Conservation (phyloP, 2,797 vertebrate genomes). For the Loriculus beryllinus region DNA sequence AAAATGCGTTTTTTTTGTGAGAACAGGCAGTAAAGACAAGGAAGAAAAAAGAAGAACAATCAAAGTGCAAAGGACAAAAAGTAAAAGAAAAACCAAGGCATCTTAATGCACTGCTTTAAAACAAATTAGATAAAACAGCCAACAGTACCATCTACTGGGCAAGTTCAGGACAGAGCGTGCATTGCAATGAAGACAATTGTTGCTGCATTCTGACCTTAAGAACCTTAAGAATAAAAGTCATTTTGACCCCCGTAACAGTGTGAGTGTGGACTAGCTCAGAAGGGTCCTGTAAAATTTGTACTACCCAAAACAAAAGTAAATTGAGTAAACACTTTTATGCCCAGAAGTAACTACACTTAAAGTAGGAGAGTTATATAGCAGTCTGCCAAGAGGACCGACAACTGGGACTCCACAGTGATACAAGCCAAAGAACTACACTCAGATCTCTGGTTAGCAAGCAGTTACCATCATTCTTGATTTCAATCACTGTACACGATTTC, state of each 20-base stretch:
- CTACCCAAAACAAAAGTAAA: neutral
- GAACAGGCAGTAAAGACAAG: neutral
- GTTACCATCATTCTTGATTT: neutral
- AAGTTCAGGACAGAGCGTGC: constrained; percentile 61
- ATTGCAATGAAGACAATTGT: neutral
- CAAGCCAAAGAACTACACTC: neutral
- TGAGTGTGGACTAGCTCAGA: neutral
- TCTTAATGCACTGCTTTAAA: neutral
- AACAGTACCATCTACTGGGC: constrained; percentile 81
- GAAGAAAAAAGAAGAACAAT: neutral
- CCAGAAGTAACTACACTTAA: neutral
- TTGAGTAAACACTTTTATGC: neutral
- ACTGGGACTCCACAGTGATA: neutral
- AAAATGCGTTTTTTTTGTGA: neutral
- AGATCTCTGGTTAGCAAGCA: neutral
- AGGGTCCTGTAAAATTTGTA: neutral
- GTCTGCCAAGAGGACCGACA: neutral
- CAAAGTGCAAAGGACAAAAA: neutral
- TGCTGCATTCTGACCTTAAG: neutral
- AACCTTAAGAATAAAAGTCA: neutral
- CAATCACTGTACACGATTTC: neutral
- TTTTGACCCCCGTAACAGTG: neutral
- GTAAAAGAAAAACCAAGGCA: fast-evolving
- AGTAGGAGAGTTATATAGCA: neutral
- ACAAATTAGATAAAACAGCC: constrained; percentile 66